Evolutionary conservation across 2,113 vertebrate species (phyloP).

Genomic region (Ictalurus punctatus): DNA sequence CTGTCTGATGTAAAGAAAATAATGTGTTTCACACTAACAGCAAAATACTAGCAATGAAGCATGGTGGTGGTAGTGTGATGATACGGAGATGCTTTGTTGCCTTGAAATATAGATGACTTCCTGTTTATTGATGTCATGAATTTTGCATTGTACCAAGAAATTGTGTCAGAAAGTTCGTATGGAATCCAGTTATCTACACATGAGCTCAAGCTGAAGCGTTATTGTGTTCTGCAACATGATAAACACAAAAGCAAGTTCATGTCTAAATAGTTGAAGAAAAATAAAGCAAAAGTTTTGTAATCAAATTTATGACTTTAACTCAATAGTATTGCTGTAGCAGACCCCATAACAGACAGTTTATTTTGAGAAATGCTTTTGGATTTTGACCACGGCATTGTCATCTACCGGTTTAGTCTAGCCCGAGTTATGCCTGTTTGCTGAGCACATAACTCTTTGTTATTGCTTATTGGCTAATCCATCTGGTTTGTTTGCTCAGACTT

Average conservation of each 20-base stretch:
- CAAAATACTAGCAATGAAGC: background rate
- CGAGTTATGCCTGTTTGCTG: background rate
- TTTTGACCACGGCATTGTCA: background rate
- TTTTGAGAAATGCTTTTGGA: background rate
- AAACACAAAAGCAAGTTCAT: background rate
- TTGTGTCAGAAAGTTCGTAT: background rate
- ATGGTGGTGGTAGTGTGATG: background rate
- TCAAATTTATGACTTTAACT: background rate
- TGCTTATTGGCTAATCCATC: conserved; percentile 25
- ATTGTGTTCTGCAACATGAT: background rate
- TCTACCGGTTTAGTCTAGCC: background rate
- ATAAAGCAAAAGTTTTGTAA: background rate
- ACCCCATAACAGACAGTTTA: background rate
- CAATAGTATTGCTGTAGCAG: background rate
- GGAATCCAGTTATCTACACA: background rate
- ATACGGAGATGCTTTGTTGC: background rate
- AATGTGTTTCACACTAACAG: background rate
- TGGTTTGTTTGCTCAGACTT: background rate
- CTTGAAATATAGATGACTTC: background rate
- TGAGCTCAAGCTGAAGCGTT: background rate
- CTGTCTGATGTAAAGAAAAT: background rate
- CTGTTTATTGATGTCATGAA: background rate
- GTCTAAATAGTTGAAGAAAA: background rate
- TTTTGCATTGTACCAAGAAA: background rate
- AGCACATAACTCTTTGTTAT: conserved; percentile 11